A percentile compares a stretch with the other conserved stretches of the same genome.
Conservation (phyloP, 2,797 vertebrate species). For the Cottoperca gobio region DNA sequence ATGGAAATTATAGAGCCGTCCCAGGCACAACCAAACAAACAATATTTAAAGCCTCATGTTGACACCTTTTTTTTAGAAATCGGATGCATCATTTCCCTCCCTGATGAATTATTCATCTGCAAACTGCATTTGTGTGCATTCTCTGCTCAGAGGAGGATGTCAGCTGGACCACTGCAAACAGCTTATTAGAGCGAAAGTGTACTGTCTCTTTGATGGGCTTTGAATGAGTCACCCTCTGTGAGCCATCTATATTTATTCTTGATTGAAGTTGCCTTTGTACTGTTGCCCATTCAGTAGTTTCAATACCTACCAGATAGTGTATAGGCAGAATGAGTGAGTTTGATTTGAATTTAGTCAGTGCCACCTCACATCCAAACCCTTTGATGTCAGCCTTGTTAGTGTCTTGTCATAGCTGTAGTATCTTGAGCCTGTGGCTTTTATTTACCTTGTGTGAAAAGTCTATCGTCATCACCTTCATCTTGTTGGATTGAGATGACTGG, state of each 20-base stretch:
- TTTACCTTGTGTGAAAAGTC: conserved; percentile 6
- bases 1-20: conserved; percentile 40
- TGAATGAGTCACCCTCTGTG: conserved; percentile 63
- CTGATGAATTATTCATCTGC: conserved; percentile 71
- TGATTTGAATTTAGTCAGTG: conserved; percentile 29
- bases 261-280: conserved; percentile 54
- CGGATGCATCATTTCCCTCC: conserved; percentile 52
- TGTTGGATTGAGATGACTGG: not conserved
- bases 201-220: conserved; percentile 66
- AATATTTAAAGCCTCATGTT: conserved; percentile 43
- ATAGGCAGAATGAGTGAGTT: conserved; percentile 9
- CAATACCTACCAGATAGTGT: conserved; percentile 8
- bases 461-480: conserved; percentile 5
- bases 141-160: conserved; percentile 51
- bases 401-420: conserved; percentile 2
- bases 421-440: not conserved
- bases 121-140: conserved; percentile 57
- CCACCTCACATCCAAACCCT: conserved; percentile 9
- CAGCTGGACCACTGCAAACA: conserved; percentile 65
- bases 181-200: conserved; percentile 68
- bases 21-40: conserved; percentile 28
- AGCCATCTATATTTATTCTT: conserved; percentile 47
- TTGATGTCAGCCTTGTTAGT: conserved; percentile 48
- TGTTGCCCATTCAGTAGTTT: conserved; percentile 31
- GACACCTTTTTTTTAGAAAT: conserved; percentile 46